phyloP scores from a whole-genome alignment of 2,113 vertebrate genomes.

The Heterochromis multidens region DNA sequence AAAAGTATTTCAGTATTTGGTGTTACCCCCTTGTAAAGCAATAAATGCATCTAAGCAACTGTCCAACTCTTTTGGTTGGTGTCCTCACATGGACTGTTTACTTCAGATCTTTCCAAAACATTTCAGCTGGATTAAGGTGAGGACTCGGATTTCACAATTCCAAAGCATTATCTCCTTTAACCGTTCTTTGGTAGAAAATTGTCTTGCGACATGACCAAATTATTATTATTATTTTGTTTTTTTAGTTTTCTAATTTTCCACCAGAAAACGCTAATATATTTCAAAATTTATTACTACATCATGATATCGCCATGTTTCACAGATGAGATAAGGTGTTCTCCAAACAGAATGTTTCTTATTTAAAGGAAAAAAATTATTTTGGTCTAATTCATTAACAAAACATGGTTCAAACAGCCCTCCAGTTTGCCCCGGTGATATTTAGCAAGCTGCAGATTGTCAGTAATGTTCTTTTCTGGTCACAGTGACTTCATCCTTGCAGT shows the following conservation, averaged over 20 bases:
- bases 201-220: not conserved
- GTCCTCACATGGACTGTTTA: not conserved
- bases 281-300: not conserved
- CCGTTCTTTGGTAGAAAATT: not conserved
- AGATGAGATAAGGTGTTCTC: not conserved
- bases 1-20: not conserved
- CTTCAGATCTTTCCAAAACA: not conserved
- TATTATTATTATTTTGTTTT: not conserved
- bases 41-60: not conserved
- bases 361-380: no score
- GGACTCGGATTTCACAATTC: not conserved
- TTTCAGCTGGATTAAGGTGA: not conserved
- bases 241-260: not conserved
- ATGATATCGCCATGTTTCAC: not conserved
- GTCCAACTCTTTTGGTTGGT: not conserved
- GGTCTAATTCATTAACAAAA: not conserved
- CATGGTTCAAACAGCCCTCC: not conserved
- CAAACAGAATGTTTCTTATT: not conserved
- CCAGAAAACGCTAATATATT: not conserved
- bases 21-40: not conserved
- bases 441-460: not conserved
- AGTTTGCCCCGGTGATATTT: not conserved
- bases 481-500: not conserved
- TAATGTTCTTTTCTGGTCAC: not conserved
- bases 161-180: not conserved